Percentiles rank a stretch among this genome's conserved stretches.
Evolutionary conservation across 2,797 vertebrate genomes (phyloP).

Genomic region (Brachymystax lenok): DNA sequence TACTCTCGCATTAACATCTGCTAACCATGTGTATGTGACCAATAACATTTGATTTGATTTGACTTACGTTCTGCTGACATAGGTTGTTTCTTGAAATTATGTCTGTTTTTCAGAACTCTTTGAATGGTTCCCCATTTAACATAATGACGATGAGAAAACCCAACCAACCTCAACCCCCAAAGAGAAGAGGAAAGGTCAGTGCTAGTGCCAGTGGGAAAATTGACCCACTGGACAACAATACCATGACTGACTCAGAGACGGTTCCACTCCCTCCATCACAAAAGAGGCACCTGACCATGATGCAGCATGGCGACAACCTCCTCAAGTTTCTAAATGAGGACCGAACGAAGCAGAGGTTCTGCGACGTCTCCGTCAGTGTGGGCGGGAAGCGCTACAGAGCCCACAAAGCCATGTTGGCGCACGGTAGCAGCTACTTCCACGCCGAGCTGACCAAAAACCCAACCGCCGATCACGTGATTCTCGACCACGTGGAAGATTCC

Average conservation of each 20-base stretch:
- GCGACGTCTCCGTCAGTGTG: conserved; percentile 88
- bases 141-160: conserved; percentile 63
- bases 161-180: conserved; percentile 44
- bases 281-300: conserved; percentile 79
- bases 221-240: not conserved
- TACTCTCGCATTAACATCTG: no score
- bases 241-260: conserved; percentile 5
- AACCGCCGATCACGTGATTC: conserved; percentile 77
- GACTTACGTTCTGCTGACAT: not conserved
- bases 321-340: conserved; percentile 92
- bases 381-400: conserved; percentile 85
- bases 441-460: conserved; percentile 91
- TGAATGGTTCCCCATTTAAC: conserved; percentile 11
- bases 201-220: conserved; percentile 19
- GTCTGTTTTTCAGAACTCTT: conserved; percentile 17
- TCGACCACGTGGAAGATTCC: conserved; percentile 91
- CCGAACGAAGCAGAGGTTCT: conserved; percentile 82
- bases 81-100: conserved; percentile 16
- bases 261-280: conserved; percentile 51
- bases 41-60: no score
- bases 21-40: no score
- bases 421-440: conserved; percentile 97
- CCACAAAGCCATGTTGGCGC: conserved; percentile 94
- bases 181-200: conserved; percentile 42
- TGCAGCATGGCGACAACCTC: conserved; percentile 84